phyloP scores from a whole-genome alignment of 2,888 invertebrate genomes.

The Junonia oenone region DNA sequence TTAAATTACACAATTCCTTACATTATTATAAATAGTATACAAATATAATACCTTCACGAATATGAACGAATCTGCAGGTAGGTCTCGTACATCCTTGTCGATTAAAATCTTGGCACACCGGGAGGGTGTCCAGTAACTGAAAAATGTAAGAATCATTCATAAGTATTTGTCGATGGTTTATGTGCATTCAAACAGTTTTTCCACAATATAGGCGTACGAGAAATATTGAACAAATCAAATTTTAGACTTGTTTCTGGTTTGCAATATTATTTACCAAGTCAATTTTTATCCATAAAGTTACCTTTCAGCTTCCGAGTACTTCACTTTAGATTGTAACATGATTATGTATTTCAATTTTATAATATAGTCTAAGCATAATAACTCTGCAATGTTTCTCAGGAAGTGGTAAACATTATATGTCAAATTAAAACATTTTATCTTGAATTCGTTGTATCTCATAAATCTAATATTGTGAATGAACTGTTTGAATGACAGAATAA shows the following conservation, averaged over 20 bases:
- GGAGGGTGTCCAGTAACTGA: conserved; percentile 99
- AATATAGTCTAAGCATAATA: background rate
- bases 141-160: conserved; percentile 70
- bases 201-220: conserved; percentile 17
- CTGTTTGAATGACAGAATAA: conserved; percentile 46
- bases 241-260: background rate
- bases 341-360: background rate
- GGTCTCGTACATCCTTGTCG: conserved; percentile 96
- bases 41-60: conserved; percentile 91
- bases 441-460: background rate
- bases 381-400: too few relatives aligned
- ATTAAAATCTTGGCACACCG: conserved; percentile 99
- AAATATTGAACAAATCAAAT: background rate
- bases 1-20: background rate
- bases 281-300: too few relatives aligned
- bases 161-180: conserved; percentile 41
- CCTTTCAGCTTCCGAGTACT: too few relatives aligned
- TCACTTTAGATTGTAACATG: too few relatives aligned
- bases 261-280: too few relatives aligned
- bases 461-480: conserved; percentile 41
- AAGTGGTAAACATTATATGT: too few relatives aligned
- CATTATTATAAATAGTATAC: conserved; percentile 6
- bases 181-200: conserved; percentile 44
- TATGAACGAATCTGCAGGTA: conserved; percentile 99
- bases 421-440: too few relatives aligned